Base-by-base conservation (phyloP, 1,140 invertebrate species). In the Panulirus ornatus region DNA sequence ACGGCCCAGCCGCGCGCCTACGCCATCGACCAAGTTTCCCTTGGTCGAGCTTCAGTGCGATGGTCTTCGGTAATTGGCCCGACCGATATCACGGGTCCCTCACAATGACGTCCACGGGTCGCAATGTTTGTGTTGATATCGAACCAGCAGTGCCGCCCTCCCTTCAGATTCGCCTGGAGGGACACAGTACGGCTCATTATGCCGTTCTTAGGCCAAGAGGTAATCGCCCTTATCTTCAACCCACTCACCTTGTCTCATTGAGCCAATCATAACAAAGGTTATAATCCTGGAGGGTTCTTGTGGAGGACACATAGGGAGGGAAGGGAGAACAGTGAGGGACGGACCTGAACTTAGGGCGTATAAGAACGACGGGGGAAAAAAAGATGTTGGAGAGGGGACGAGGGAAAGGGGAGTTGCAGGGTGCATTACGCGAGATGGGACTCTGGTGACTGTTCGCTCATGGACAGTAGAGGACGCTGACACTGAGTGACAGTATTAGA, bases 231-330 rank as follows among this genome's bases (percentile, higher is more conserved):
- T 83, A 84, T 71, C 36, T 27, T 0, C 40, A 16, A 22, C 11
- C 5, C 82, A 84, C 82, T 71, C 82, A 27, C 5, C 36, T 34
- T 27, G 22, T 42, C 66, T 63, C 22, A 84, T 84, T 84, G 82
- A 84, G 63, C 82, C 42, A 84, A 84, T 84, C 82, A 84, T 19
- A 71, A 84, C 82, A 70, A 84, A 71, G 63, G 54, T 27, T 34
- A 22, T 36, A 51, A 75, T 71, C 11, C 38, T 85, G 71, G 47
- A 85, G 84, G 16, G 71, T 0, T 76, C 47, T 75, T 38, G 30
- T 51, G 71, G 40, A 38, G 71, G 58, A 66, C 42, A 14, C 19
- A 47, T 73, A 34, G 22, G 66, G 70, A 42, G 27, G 84, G 42
- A 40, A 70, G 54, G 36, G 83, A 84, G 83, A 22, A n/a, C 42